phyloP scores from a whole-genome alignment of 1,140 invertebrate species.

The Pararge aegeria region DNA sequence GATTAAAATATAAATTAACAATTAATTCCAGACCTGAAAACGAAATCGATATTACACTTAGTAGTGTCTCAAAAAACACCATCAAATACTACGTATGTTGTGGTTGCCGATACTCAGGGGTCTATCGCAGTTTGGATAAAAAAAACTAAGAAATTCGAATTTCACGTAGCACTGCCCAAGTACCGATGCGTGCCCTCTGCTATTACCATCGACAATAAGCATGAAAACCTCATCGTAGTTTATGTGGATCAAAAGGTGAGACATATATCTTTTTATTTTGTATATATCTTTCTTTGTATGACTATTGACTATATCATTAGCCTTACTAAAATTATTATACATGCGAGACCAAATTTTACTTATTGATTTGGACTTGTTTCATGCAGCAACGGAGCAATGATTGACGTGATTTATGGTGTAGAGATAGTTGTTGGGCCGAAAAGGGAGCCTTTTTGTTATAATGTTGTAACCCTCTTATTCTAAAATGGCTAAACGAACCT shows the following conservation, averaged over 20 bases:
- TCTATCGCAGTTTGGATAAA: slow-evolving; percentile 82
- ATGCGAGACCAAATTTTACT: no score
- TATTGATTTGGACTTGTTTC: no score
- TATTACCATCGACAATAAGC: slow-evolving; percentile 81
- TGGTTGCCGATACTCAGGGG: slow-evolving; percentile 81
- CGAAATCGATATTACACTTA: slow-evolving; percentile 75
- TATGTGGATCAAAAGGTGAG: slow-evolving; percentile 87
- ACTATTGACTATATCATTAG: not conserved
- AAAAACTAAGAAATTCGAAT: slow-evolving; percentile 68
- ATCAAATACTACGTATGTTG: slow-evolving; percentile 81
- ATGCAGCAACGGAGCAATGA: no score
- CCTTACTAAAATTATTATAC: no score
- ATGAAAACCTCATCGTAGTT: slow-evolving; percentile 81
- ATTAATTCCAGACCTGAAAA: slow-evolving; percentile 77
- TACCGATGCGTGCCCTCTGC: slow-evolving; percentile 84
- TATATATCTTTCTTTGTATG: slow-evolving; percentile 1
- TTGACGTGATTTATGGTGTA: no score
- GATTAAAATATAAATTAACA: no score
- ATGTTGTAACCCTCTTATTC: no score
- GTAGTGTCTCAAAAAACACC: slow-evolving; percentile 67
- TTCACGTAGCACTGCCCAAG: slow-evolving; percentile 82
- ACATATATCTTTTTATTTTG: not conserved
- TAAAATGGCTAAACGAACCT: no score
- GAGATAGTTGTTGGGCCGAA: no score
- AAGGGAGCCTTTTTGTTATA: no score